Percentiles rank a stretch among this genome's conserved stretches.
phyloP scores from a whole-genome alignment of 2,888 invertebrate species.

The Allacma fusca region DNA sequence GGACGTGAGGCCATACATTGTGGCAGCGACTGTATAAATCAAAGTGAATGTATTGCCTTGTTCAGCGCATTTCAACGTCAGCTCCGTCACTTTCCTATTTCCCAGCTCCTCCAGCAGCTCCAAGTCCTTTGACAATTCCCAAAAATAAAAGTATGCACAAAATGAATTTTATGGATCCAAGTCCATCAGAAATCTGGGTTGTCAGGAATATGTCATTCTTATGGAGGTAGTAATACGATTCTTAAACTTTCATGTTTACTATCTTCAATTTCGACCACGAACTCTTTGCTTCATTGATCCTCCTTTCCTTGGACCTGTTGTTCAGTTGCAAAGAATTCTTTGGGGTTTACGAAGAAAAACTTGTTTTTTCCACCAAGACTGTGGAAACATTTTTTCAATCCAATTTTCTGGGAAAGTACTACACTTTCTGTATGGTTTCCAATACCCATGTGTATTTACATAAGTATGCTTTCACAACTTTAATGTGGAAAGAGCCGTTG shows the following conservation, averaged over 20 bases:
- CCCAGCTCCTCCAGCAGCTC: slow-evolving; percentile 3
- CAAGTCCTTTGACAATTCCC: slow-evolving; percentile 7
- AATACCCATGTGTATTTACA: too few relatives aligned
- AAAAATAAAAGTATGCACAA: background rate
- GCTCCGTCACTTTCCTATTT: background rate
- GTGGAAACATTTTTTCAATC: too few relatives aligned
- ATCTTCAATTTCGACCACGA: background rate
- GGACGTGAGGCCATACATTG: slow-evolving; percentile 56
- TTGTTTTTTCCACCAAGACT: too few relatives aligned
- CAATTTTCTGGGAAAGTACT: too few relatives aligned
- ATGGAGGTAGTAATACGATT: background rate
- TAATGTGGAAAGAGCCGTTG: too few relatives aligned
- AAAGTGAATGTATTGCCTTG: slow-evolving; percentile 53
- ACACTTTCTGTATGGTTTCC: too few relatives aligned
- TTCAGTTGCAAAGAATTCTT: too few relatives aligned
- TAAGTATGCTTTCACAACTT: too few relatives aligned
- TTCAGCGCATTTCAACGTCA: slow-evolving; percentile 42
- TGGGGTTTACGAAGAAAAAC: too few relatives aligned
- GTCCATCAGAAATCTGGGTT: background rate
- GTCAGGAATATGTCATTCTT: background rate
- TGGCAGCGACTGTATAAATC: slow-evolving; percentile 57
- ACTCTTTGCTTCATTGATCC: background rate
- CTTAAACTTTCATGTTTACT: background rate
- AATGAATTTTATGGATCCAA: background rate
- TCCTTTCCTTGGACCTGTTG: background rate